A percentile compares a stretch with the other conserved stretches of the same genome.
These are phyloP conservation scores for Heliothis peltigera DNA, from an alignment of 2,888 invertebrate species.

Conservation along the genomic window DNA sequence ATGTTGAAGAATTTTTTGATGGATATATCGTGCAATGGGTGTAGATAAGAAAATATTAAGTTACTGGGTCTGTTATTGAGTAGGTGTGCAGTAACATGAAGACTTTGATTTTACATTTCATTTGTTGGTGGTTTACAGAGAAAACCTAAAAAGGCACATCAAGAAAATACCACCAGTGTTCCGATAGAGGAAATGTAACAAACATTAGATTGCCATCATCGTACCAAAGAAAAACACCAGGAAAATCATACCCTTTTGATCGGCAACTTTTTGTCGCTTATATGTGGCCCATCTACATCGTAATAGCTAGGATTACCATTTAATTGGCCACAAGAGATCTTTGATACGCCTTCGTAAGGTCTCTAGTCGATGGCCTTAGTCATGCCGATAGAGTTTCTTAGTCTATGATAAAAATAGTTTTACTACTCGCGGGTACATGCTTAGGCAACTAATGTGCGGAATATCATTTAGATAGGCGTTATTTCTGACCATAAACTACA, in stretches of 20 bases:
- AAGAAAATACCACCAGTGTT: background rate
- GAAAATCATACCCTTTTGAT: background rate
- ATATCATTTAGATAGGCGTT: constrained; percentile 15
- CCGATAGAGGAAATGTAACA: background rate
- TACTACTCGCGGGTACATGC: constrained; percentile 24
- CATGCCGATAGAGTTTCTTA: constrained; percentile 48
- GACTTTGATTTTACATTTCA: too few relatives aligned
- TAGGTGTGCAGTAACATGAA: too few relatives aligned
- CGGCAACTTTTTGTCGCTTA: constrained; percentile 39
- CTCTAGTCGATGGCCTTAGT: constrained; percentile 66
- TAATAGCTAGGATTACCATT: constrained; percentile 73
- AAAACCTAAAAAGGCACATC: background rate
- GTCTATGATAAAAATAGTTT: constrained; percentile 47
- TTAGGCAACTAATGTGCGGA: constrained; percentile 25
- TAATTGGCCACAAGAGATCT: constrained; percentile 74
- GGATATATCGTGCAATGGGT: too few relatives aligned
- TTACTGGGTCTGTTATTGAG: too few relatives aligned
- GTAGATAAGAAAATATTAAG: too few relatives aligned
- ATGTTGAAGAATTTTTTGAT: background rate
- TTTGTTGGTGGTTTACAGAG: too few relatives aligned
- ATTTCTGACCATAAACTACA: constrained; percentile 16
- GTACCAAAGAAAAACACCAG: background rate
- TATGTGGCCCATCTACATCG: constrained; percentile 51
- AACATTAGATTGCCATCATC: background rate
- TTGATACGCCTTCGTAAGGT: constrained; percentile 67